These are phyloP conservation scores for Tamias sibiricus DNA, from an alignment of 2,113 vertebrate species.

Conservation along the genomic window DNA sequence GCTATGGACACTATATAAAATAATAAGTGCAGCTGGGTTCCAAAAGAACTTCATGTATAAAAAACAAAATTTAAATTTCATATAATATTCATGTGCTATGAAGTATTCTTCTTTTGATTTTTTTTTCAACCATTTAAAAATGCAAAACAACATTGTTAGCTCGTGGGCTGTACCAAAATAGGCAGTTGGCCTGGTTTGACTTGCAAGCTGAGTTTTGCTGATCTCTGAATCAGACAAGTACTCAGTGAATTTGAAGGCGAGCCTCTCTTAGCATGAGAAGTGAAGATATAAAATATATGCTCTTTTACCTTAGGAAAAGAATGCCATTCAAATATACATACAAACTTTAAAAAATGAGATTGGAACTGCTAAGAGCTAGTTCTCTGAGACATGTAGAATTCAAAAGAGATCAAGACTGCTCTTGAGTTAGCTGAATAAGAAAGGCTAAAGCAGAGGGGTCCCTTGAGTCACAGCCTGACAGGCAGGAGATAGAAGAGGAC, in stretches of 20 bases:
- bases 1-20: rapidly evolving
- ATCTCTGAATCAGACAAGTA: background rate
- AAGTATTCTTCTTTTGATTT: background rate
- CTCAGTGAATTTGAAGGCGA: background rate
- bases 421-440: background rate
- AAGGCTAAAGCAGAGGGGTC: background rate
- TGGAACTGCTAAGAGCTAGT: background rate
- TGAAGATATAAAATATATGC: background rate
- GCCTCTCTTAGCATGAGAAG: background rate
- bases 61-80: background rate
- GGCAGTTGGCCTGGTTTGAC: background rate
- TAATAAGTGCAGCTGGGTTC: rapidly evolving
- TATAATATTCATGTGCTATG: background rate
- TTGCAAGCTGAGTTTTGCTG: background rate
- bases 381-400: background rate
- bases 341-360: background rate
- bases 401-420: background rate
- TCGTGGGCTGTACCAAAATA: background rate
- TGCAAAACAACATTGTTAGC: background rate
- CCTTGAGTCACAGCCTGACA: background rate
- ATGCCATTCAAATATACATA: background rate
- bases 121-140: background rate
- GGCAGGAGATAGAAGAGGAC: background rate
- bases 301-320: background rate
- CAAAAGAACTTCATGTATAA: background rate